Evolutionary conservation across 2,888 invertebrate species (phyloP).

Genomic region (Timema podura): DNA sequence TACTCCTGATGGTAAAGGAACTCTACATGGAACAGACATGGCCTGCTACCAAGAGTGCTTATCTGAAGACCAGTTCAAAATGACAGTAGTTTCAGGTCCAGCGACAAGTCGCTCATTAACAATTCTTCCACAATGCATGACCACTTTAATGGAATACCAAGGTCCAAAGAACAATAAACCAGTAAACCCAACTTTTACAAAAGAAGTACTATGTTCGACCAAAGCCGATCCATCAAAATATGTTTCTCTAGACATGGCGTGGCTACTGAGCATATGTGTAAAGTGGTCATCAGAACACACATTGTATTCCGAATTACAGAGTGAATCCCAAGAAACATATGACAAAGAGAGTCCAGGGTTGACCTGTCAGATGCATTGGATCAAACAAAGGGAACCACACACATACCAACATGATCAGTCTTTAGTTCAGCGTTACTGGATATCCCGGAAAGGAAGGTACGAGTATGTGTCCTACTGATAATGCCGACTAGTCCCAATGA

Average conservation of each 20-base stretch:
- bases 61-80: slow-evolving; percentile 13
- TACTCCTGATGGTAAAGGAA: slow-evolving; percentile 24
- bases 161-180: slow-evolving; percentile 20
- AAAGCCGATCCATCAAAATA: background rate
- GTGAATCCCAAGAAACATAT: slow-evolving; percentile 19
- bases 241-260: slow-evolving; percentile 19
- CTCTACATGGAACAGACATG: slow-evolving; percentile 25
- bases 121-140: slow-evolving; percentile 15
- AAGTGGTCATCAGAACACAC: slow-evolving; percentile 2
- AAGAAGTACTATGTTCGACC: background rate
- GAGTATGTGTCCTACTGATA: slow-evolving; percentile 17
- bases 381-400: slow-evolving; percentile 7
- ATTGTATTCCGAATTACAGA: background rate
- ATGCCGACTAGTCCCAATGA: slow-evolving; percentile 19
- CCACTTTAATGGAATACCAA: slow-evolving; percentile 5
- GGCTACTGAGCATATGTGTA: slow-evolving; percentile 19
- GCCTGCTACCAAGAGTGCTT: slow-evolving; percentile 23
- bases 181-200: background rate
- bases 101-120: slow-evolving; percentile 16
- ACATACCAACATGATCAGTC: slow-evolving; percentile 19
- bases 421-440: slow-evolving; percentile 17
- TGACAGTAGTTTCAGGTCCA: too few relatives aligned
- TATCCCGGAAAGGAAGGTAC: slow-evolving; percentile 3
- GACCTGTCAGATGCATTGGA: too few relatives aligned
- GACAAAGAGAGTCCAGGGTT: slow-evolving; percentile 1